A percentile compares a stretch with the other conserved stretches of the same genome.
These are phyloP conservation scores for Eristalis tenax DNA, from an alignment of 2,888 invertebrate species.

Conservation along the genomic window DNA sequence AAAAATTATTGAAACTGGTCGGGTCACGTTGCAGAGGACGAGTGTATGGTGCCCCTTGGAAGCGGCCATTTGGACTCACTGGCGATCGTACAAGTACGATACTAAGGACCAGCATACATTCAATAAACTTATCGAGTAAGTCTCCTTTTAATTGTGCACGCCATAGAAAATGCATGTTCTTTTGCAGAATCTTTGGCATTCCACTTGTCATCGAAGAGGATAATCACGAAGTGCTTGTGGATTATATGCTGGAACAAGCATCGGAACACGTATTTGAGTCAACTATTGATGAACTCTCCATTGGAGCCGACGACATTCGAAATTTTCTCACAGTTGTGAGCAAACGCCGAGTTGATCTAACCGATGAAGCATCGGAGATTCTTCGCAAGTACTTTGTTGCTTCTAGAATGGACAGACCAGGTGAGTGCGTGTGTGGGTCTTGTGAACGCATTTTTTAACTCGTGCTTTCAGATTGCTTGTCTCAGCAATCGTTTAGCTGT, in stretches of 20 bases:
- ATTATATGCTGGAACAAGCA: constrained; percentile 76
- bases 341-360: constrained; percentile 74
- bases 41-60: constrained; percentile 74
- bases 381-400: constrained; percentile 82
- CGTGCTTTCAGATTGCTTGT: constrained; percentile 76
- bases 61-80: constrained; percentile 80
- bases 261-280: constrained; percentile 62
- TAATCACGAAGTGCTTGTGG: constrained; percentile 75
- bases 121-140: constrained; percentile 79
- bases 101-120: constrained; percentile 76
- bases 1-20: constrained; percentile 75
- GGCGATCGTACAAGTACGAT: constrained; percentile 76
- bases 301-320: constrained; percentile 77
- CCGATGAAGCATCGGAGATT: constrained; percentile 78
- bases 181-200: constrained; percentile 79
- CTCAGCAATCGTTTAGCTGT: constrained; percentile 76
- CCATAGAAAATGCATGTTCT: background rate
- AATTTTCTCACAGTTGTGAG: constrained; percentile 75
- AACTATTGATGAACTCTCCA: constrained; percentile 75
- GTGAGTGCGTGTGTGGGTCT: constrained; percentile 72
- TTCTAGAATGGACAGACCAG: constrained; percentile 79
- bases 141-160: background rate
- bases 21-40: constrained; percentile 75
- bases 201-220: constrained; percentile 77
- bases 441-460: background rate